Percentiles rank a stretch among this genome's conserved stretches.
Evolutionary conservation across 2,797 vertebrate species (phyloP).

Genomic region (Diplodus puntazzo): DNA sequence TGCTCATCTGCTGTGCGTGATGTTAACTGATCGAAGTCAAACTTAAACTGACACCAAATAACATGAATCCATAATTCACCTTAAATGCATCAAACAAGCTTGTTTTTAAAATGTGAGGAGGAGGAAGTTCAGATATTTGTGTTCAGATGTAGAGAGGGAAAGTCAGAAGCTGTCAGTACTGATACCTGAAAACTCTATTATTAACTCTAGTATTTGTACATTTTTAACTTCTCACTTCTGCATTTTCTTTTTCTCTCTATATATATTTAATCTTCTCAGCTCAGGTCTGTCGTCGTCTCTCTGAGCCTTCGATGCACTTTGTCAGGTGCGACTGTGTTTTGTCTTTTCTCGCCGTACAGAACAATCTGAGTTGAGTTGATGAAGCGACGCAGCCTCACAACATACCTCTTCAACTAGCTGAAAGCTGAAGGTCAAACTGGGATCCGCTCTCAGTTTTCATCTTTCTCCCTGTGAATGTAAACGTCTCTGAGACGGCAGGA

Average conservation of each 20-base stretch:
- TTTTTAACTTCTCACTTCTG: background rate
- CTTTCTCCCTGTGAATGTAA: background rate
- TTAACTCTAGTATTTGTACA: too few species aligned
- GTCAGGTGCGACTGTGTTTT: background rate
- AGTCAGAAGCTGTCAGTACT: too few species aligned
- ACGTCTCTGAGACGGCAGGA: conserved; percentile 17
- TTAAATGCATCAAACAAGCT: too few species aligned
- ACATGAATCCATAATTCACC: too few species aligned
- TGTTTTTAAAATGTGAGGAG: too few species aligned
- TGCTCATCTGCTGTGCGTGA: too few species aligned
- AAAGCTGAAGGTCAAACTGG: conserved; percentile 36
- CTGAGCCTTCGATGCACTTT: background rate
- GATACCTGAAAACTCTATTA: too few species aligned
- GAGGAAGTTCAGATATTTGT: too few species aligned
- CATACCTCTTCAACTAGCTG: conserved; percentile 11
- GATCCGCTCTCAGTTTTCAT: conserved; percentile 14
- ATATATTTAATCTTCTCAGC: background rate
- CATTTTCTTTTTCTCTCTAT: background rate
- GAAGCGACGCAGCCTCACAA: conserved; percentile 15
- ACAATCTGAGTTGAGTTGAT: background rate
- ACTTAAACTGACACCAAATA: too few species aligned
- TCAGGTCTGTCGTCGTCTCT: background rate
- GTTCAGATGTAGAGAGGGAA: too few species aligned
- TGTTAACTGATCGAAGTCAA: too few species aligned
- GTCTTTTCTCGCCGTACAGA: background rate